phyloP scores from a whole-genome alignment of 2,888 invertebrate genomes.

The Drosophila barbarae region DNA sequence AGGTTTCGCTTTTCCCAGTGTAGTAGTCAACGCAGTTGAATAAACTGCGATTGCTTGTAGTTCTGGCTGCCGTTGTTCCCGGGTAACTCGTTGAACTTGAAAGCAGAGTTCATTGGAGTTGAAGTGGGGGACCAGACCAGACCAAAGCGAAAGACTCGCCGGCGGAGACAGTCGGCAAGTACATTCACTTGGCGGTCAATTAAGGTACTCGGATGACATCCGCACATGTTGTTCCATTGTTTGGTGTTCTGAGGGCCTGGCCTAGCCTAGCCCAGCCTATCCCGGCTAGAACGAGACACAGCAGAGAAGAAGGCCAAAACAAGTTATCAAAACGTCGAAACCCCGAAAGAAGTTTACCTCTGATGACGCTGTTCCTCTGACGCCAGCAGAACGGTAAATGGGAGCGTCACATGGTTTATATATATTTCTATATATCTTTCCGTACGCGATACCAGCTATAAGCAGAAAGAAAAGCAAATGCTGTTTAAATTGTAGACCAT shows the following conservation, averaged over 20 bases:
- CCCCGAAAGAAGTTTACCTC: constrained; percentile 24
- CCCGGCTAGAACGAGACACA: constrained; percentile 2
- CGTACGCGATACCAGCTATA: constrained; percentile 11
- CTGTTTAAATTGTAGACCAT: constrained; percentile 24
- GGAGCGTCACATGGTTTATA: constrained; percentile 45
- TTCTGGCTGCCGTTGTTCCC: constrained; percentile 30
- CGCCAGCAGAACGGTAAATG: constrained; percentile 54
- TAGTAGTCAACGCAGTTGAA: constrained; percentile 52
- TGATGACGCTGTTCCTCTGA: constrained; percentile 25
- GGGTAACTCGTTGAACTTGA: constrained; percentile 56
- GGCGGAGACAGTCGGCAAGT: constrained; percentile 24
- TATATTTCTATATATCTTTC: constrained; percentile 6
- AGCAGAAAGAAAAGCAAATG: constrained; percentile 31
- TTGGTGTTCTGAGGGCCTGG: constrained; percentile 10
- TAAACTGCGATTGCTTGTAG: constrained; percentile 45
- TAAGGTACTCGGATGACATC: constrained; percentile 48
- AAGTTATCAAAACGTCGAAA: constrained; percentile 51
- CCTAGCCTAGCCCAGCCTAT: constrained; percentile 13
- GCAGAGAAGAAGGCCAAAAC: constrained; percentile 33
- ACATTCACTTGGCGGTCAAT: constrained; percentile 59
- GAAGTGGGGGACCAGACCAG: constrained; percentile 14
- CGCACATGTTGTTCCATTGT: constrained; percentile 29
- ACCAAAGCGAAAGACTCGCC: constrained; percentile 1
- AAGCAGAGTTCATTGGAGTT: constrained; percentile 57
- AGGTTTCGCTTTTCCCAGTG: not conserved